Evolutionary conservation across 2,888 invertebrate genomes (phyloP).

Genomic region (Diploptera punctata): DNA sequence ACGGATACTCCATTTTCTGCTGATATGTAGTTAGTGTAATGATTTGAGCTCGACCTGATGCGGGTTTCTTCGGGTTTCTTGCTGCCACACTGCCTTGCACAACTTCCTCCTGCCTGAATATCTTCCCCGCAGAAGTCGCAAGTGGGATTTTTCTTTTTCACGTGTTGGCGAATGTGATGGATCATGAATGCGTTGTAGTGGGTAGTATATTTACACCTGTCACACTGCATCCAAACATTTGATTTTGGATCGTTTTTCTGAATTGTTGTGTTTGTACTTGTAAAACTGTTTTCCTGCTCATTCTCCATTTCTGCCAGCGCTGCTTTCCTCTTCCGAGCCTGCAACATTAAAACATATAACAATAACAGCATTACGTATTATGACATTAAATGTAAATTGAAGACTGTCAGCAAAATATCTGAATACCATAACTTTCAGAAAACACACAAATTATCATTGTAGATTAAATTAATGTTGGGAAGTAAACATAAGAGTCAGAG

Average conservation of each 20-base stretch:
- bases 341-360: too few relatives aligned
- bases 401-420: too few relatives aligned
- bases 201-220: conserved; percentile 54
- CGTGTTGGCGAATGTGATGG: conserved; percentile 50
- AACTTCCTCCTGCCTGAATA: conserved; percentile 11
- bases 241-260: conserved; percentile 45
- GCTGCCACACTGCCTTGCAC: conserved; percentile 25
- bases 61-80: neutral
- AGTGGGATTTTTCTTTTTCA: conserved; percentile 44
- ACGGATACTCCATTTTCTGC: neutral
- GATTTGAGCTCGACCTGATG: neutral
- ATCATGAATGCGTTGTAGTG: conserved; percentile 51
- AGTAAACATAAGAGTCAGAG: too few relatives aligned
- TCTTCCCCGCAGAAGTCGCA: conserved; percentile 39
- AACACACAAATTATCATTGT: too few relatives aligned
- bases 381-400: too few relatives aligned
- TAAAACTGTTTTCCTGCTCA: conserved; percentile 38
- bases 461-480: too few relatives aligned
- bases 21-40: neutral
- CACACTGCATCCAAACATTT: conserved; percentile 52
- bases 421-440: too few relatives aligned
- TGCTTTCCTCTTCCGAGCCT: conserved; percentile 45
- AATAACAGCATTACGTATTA: too few relatives aligned
- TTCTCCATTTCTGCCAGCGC: conserved; percentile 33
- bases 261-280: neutral